Conservation (phyloP, 2,113 vertebrate genomes). For the Saccopteryx bilineata region DNA sequence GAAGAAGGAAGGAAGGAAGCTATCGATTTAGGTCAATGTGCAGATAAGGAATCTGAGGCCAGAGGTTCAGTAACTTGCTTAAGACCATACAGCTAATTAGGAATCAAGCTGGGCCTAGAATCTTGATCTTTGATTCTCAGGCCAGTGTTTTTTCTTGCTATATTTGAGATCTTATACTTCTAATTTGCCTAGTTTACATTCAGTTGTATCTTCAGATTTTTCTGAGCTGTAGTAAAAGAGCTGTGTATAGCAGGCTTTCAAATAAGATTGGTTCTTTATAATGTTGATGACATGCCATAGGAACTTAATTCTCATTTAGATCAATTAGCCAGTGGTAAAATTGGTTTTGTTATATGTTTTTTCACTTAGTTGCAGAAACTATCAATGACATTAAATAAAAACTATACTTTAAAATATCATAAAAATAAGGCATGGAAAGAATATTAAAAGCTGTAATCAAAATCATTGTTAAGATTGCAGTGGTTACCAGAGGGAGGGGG, state of each 20-base stretch:
- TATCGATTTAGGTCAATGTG: background rate
- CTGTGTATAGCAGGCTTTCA: background rate
- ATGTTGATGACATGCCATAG: background rate
- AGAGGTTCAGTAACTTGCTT: background rate
- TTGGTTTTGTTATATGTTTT: background rate
- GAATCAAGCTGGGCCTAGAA: background rate
- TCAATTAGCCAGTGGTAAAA: background rate
- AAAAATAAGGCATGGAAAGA: background rate
- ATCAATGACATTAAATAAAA: background rate
- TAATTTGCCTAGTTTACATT: background rate
- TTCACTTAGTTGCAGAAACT: background rate
- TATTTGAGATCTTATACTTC: background rate
- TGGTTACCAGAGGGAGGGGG: no score
- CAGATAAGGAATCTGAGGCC: conserved; percentile 13
- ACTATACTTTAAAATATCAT: background rate
- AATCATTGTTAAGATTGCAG: no score
- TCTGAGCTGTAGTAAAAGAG: background rate
- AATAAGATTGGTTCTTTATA: background rate
- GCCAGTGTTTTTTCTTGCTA: background rate
- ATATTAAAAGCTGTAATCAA: background rate
- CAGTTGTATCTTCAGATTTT: conserved; percentile 42
- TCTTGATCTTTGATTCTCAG: background rate
- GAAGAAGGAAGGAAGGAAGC: background rate
- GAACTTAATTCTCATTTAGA: background rate
- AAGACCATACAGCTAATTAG: background rate